Conservation (phyloP, 2,888 invertebrate species). For the Melikaiella ostensackeni region DNA sequence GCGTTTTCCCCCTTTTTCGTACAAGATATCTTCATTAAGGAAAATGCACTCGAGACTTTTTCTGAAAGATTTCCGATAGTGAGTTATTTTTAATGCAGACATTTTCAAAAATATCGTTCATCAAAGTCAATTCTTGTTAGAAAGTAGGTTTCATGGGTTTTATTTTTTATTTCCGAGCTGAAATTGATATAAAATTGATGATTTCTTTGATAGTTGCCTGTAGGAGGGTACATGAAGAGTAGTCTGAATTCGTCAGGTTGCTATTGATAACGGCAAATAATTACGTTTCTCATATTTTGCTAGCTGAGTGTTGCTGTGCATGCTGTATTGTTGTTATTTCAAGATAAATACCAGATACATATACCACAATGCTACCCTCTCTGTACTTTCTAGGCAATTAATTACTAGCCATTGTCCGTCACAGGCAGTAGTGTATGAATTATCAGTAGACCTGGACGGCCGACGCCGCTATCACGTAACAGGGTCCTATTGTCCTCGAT, state of each 20-base stretch:
- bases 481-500: slow-evolving; percentile 67
- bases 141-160: too few species aligned
- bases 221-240: not conserved
- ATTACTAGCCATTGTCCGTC: slow-evolving; percentile 71
- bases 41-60: not conserved
- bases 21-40: not conserved
- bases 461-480: slow-evolving; percentile 63
- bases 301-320: slow-evolving; percentile 48
- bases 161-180: too few species aligned
- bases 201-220: too few species aligned
- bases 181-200: too few species aligned
- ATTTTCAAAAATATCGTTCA: not conserved
- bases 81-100: not conserved
- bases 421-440: slow-evolving; percentile 69
- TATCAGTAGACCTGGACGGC: slow-evolving; percentile 69
- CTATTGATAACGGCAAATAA: slow-evolving; percentile 5
- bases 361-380: slow-evolving; percentile 66
- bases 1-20: not conserved
- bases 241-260: not conserved
- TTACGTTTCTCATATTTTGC: slow-evolving; percentile 30
- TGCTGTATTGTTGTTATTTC: slow-evolving; percentile 68
- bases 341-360: slow-evolving; percentile 70
- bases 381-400: slow-evolving; percentile 71
- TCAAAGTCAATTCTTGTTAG: not conserved
- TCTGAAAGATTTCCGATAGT: too few species aligned